A percentile compares a stretch with the other conserved stretches of the same genome.
These are phyloP conservation scores for Arizona elegans DNA, from an alignment of 2,113 vertebrate genomes.

Conservation along the genomic window DNA sequence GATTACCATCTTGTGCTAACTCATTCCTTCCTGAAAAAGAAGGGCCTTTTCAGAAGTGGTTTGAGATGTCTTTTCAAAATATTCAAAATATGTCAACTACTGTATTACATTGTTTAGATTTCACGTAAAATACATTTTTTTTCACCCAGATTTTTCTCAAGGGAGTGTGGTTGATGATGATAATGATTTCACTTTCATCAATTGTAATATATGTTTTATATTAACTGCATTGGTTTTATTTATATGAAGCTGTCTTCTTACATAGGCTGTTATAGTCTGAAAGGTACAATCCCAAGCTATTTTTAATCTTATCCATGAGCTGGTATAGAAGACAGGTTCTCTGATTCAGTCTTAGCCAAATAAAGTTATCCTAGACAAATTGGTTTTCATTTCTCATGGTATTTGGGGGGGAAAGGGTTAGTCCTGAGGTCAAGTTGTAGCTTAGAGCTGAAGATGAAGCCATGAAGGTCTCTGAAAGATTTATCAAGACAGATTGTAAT, in stretches of 20 bases:
- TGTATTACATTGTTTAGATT: not conserved
- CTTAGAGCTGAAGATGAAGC: constrained; percentile 1
- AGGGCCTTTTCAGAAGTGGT: not conserved
- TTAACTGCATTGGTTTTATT: not conserved
- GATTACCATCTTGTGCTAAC: not conserved
- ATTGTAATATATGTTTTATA: not conserved
- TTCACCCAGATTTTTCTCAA: not conserved
- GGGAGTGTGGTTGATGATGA: not conserved
- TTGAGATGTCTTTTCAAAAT: not conserved
- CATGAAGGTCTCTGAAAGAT: constrained; percentile 19
- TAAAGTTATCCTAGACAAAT: not conserved
- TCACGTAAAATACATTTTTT: not conserved
- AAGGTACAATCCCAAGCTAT: not conserved
- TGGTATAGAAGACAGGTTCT: not conserved
- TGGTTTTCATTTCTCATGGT: not conserved
- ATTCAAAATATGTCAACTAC: not conserved
- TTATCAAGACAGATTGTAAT: constrained; percentile 19
- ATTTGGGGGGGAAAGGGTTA: not conserved
- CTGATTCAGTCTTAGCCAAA: not conserved
- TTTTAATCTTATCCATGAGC: not conserved
- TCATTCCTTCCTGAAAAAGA: not conserved
- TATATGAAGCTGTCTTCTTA: not conserved
- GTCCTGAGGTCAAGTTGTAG: not conserved
- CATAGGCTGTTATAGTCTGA: not conserved
- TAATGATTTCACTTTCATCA: not conserved